Evolutionary conservation across 2,797 vertebrate species (phyloP).

Genomic region (Xenentodon cancila): DNA sequence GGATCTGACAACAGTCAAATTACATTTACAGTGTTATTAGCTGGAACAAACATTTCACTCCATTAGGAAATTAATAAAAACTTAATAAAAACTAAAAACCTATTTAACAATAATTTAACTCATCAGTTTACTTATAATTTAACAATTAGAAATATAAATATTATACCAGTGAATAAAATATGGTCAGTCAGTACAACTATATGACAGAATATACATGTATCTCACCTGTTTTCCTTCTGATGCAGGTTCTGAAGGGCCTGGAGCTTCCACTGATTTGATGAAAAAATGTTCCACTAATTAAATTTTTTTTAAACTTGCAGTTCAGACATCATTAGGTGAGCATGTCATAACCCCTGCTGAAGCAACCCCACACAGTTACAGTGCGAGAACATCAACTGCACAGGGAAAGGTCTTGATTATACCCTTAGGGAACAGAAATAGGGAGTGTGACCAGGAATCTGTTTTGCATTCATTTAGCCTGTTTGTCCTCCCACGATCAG

Average conservation of each 20-base stretch:
- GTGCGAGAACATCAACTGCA: conserved; percentile 25
- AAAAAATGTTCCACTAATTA: conserved; percentile 57
- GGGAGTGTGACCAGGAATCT: conserved; percentile 29
- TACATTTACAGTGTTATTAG: too few species aligned
- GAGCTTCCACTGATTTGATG: conserved; percentile 35
- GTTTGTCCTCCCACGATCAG: conserved; percentile 51
- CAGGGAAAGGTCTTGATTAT: conserved; percentile 36
- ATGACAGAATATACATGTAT: too few species aligned
- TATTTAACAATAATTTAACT: too few species aligned
- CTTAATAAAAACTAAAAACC: too few species aligned
- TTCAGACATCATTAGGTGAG: conserved; percentile 61
- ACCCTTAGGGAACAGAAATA: conserved; percentile 32
- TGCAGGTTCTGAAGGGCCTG: conserved; percentile 54
- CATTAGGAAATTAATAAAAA: too few species aligned
- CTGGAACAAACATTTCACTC: too few species aligned
- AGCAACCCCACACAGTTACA: conserved; percentile 51
- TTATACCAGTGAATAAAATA: too few species aligned
- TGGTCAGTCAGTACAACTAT: too few species aligned
- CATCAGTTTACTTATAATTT: too few species aligned
- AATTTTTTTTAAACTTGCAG: conserved; percentile 56
- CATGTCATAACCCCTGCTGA: conserved; percentile 53
- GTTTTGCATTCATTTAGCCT: conserved; percentile 39
- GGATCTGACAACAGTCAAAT: too few species aligned
- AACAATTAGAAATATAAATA: too few species aligned
- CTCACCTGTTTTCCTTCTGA: too few species aligned